A percentile compares a stretch with the other conserved stretches of the same genome.
phyloP scores from a whole-genome alignment of 1,140 invertebrate genomes.

The Stegodyphus dumicola region DNA sequence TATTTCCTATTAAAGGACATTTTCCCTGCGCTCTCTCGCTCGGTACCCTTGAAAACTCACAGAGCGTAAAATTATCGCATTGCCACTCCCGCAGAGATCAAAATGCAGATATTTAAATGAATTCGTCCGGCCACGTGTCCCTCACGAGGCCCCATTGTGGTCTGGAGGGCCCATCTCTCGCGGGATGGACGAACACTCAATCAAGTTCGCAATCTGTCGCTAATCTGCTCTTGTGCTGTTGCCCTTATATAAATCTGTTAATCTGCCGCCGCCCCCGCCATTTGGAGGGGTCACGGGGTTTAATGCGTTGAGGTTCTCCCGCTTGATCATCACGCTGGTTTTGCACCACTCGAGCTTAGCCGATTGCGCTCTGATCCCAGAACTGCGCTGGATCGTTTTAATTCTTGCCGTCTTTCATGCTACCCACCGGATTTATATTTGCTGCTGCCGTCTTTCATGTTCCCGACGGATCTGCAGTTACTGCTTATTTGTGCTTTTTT shows the following conservation, averaged over 20 bases:
- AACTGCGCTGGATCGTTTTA: too few relatives aligned
- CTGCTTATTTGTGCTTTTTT: slow-evolving; percentile 1
- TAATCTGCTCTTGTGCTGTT: slow-evolving; percentile 37
- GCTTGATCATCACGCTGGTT: too few relatives aligned
- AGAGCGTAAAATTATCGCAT: too few relatives aligned
- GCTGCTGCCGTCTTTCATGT: neutral
- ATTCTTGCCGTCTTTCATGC: too few relatives aligned
- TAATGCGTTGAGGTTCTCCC: neutral
- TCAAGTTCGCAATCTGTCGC: slow-evolving; percentile 49
- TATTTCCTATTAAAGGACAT: too few relatives aligned
- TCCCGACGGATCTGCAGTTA: neutral
- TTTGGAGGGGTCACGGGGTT: slow-evolving; percentile 23
- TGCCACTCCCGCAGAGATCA: too few relatives aligned
- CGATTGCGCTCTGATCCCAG: slow-evolving; percentile 1
- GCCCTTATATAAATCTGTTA: slow-evolving; percentile 53
- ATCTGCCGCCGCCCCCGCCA: slow-evolving; percentile 20
- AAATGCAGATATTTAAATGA: slow-evolving; percentile 32
- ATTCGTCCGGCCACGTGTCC: slow-evolving; percentile 20
- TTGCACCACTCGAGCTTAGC: neutral
- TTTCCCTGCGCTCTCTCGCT: too few relatives aligned
- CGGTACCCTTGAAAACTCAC: too few relatives aligned
- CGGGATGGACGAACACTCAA: slow-evolving; percentile 8
- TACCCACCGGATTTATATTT: neutral
- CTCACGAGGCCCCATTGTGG: slow-evolving; percentile 45
- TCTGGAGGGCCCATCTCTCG: slow-evolving; percentile 24